Base-by-base conservation (phyloP, 92 coral and sea anemone species). In the Zoanthus sociatus region DNA sequence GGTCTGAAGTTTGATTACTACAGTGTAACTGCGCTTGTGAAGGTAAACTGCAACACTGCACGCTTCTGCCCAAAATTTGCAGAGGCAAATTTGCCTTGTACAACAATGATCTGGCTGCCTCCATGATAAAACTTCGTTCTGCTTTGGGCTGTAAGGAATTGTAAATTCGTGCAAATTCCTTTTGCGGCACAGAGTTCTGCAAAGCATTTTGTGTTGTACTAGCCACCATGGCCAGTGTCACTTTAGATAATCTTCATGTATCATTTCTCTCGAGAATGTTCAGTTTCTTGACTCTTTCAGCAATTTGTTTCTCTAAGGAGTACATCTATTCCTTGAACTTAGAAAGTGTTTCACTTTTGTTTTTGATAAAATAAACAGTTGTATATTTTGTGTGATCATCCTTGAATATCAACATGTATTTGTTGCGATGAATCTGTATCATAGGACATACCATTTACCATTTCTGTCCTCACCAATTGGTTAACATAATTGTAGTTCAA, bases 91-190 rank as follows among this genome's bases (percentile, higher is more conserved):
- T 78, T 16, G 91, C 92, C 55, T 93, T 86, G 73, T 86, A 87
- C 54, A 88, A 73, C 92, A 91, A 88, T n/a, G 92, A 88, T 85
- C 94, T 91, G 32, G 94, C 93, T 87, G 91, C 83, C 88, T 92
- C 94, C 82, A 93, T 82, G 1, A 87, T 58, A 16, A 31, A 37
- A 90, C 93, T 26, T 93, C 93, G 75, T 91, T 88, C 83, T 93
- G 93, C 76, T 93, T 86, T 44, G 90, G 95, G 76, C 92, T 51
- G 84, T 89, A 89, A 7, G 94, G 92, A 81, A 86, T 90, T 18
- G 42, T 33, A 33, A 1, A 33, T 33, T 33, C 3, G 42, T 33
- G 42, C 42, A 33, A 33, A 33, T n/a, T 37, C 42, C 2, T 2
- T 37, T 1, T 2, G 1, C 0, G 1, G 85, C 68, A 79, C n/a